Conservation (phyloP, 2,888 invertebrate species). For the Heliothis peltigera region DNA sequence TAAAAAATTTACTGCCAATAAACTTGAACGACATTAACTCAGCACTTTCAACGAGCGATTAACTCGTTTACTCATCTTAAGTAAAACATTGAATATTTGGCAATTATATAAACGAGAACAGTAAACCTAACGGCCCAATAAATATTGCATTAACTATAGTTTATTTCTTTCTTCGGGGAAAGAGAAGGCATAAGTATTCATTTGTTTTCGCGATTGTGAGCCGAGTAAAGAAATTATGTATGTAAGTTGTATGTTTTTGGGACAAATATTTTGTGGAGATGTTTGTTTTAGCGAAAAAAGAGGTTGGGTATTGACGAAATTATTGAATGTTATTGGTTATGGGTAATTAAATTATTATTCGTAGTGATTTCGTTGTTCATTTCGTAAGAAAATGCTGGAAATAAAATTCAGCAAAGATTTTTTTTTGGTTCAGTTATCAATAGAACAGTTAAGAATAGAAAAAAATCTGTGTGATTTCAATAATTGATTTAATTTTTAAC, state of each 20-base stretch:
- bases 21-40: conserved; percentile 37
- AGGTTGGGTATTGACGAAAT: background rate
- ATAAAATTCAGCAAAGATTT: too few species aligned
- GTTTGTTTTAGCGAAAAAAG: background rate
- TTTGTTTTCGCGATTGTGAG: conserved; percentile 24
- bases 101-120: conserved; percentile 45
- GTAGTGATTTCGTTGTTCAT: too few species aligned
- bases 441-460: too few species aligned
- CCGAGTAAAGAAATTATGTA: background rate
- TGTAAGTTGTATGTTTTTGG: background rate
- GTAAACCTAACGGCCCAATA: conserved; percentile 40
- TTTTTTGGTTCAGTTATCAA: too few species aligned
- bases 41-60: conserved; percentile 50
- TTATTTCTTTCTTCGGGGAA: conserved; percentile 27
- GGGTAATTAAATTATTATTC: too few species aligned
- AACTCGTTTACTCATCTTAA: conserved; percentile 41
- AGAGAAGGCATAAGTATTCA: conserved; percentile 10
- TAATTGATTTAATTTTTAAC: too few species aligned
- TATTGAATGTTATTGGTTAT: background rate
- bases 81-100: conserved; percentile 48
- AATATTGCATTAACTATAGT: conserved; percentile 47
- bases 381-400: too few species aligned
- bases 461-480: too few species aligned
- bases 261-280: background rate
- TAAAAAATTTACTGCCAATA: conserved; percentile 36